Percentiles rank a stretch among this genome's conserved stretches.
These are phyloP conservation scores for Argyra leucocephala DNA, from an alignment of 2,888 invertebrate genomes.

Conservation along the genomic window DNA sequence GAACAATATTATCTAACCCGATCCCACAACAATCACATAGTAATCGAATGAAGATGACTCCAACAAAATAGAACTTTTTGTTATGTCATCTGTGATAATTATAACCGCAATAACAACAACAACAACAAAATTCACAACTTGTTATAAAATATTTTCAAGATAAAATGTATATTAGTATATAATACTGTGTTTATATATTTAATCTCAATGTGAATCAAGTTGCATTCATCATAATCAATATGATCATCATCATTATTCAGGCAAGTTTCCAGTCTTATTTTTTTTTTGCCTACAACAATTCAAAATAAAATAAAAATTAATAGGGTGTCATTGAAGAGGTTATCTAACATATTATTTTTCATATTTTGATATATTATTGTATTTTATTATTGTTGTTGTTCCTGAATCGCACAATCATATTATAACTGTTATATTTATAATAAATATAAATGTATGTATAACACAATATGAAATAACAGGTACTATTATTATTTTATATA, in stretches of 20 bases:
- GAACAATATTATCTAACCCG: background rate
- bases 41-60: background rate
- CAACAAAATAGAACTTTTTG: slow-evolving; percentile 2
- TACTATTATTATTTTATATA: too few relatives aligned
- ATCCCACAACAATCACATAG: background rate
- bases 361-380: background rate
- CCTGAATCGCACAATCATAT: background rate
- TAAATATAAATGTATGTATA: background rate
- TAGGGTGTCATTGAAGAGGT: slow-evolving; percentile 6
- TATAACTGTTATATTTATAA: background rate
- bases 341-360: background rate
- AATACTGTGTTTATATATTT: background rate
- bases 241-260: background rate
- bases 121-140: background rate
- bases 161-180: background rate
- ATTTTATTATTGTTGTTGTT: background rate
- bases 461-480: too few relatives aligned
- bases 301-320: background rate
- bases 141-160: slow-evolving; percentile 6
- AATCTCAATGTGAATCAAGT: background rate
- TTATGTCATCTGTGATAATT: background rate
- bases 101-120: background rate
- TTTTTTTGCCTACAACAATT: background rate
- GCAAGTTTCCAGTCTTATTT: background rate
- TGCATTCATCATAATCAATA: background rate